Percentiles rank a stretch among this genome's conserved stretches.
Conservation (phyloP, 2,113 vertebrate genomes). For the Cygnus buccinator region DNA sequence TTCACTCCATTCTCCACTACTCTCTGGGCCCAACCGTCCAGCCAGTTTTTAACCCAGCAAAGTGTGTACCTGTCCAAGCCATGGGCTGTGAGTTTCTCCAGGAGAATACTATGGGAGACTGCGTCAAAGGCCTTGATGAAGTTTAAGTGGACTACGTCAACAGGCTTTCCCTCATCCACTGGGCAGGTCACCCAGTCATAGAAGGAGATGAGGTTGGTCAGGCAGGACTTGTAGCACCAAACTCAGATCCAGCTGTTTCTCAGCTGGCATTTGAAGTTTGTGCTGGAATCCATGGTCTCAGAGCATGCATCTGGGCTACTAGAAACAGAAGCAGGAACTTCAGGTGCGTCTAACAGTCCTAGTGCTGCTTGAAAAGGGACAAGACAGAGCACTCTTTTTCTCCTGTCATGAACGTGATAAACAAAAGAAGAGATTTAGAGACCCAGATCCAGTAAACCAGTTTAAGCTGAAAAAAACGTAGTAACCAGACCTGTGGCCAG, state of each 20-base stretch:
- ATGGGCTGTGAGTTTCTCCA: no score
- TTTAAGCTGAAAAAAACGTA: neutral
- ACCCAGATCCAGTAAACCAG: neutral
- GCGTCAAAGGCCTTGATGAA: no score
- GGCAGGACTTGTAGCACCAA: neutral
- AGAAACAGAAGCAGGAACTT: neutral
- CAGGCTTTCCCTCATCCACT: no score
- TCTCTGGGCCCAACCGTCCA: no score
- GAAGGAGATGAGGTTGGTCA: no score
- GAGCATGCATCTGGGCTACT: neutral
- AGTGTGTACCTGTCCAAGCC: no score
- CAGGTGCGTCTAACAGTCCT: neutral
- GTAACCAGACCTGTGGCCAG: neutral
- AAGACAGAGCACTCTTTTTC: neutral
- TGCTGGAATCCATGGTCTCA: neutral
- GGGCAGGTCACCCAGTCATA: no score
- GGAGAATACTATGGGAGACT: no score
- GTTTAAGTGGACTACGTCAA: no score
- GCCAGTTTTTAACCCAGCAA: no score
- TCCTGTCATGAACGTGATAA: neutral
- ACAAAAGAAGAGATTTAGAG: neutral
- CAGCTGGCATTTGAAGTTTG: neutral
- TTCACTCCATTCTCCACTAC: no score
- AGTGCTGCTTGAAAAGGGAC: neutral
- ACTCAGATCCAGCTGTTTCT: constrained; percentile 4